Base-by-base conservation (phyloP, 2,797 vertebrate genomes). In the Gephyroberyx darwinii region DNA sequence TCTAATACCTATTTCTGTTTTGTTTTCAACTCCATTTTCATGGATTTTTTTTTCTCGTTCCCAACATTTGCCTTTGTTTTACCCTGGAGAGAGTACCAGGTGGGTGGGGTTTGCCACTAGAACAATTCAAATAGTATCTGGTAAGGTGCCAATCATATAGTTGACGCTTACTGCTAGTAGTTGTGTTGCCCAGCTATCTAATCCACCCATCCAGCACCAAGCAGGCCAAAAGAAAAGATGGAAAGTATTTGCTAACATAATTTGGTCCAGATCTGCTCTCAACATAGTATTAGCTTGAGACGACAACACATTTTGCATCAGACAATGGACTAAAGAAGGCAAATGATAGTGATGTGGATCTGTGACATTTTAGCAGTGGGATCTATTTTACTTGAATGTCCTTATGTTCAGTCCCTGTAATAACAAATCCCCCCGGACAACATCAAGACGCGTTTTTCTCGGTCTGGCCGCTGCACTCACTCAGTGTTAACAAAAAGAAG, bases 401-500 rank as follows among this genome's bases (percentile, higher is more conserved):
- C 0, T 8, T 35, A 16, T 55, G 43, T 19, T 52, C 55, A 4
- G 35, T 6, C 74, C 17, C 17, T 63, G 26, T 5, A 8, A 14
- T 26, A 5, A 47, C 33, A 35, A 20, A n/a, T 54, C 37, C n/a
- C 52, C 41, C 14, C 56, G 14, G 14, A 66, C 59, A 48, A 7
- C 19, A n/a, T 50, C 1, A 14, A 50, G 4, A 57, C 55, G 7
- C 39, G 67, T 0, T 22, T 26, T 31, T 65, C 2, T 43, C 31
- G 62, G 52, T 80, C 52, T 31, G 60, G 69, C 63, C 61, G 45
- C 62, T 81, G 43, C 64, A 10, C 43, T 61, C 33, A 75, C 9
- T 53, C 8, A 39, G 31, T 10, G 5, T 76, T 56, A 41, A 66
- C n/a, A 8, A 72, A 69, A 13, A 45, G 19, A 13, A 45, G 22